Evolutionary conservation across 1,140 invertebrate genomes (phyloP).

Genomic region (Harlomillsia oculata): DNA sequence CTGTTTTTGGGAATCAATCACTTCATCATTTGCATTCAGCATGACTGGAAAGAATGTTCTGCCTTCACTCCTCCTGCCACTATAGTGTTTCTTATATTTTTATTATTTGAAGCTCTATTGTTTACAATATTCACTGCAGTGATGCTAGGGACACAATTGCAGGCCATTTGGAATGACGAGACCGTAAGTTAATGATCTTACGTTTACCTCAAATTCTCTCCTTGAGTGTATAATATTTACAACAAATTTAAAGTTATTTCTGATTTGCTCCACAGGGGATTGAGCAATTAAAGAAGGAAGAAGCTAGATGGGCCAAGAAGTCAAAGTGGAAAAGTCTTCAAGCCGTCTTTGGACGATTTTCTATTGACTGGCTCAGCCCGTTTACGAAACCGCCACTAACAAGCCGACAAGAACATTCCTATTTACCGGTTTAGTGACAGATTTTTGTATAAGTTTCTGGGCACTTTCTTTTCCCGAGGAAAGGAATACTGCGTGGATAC

Average conservation of each 20-base stretch:
- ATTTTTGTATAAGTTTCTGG: too few relatives aligned
- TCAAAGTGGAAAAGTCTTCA: conserved; percentile 88
- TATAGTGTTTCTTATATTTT: conserved; percentile 86
- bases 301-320: conserved; percentile 80
- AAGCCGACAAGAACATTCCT: neutral
- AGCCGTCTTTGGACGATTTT: conserved; percentile 88
- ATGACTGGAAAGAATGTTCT: conserved; percentile 88
- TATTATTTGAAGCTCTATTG: conserved; percentile 90
- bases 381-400: conserved; percentile 64
- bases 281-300: conserved; percentile 87
- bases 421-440: conserved; percentile 24
- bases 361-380: conserved; percentile 85
- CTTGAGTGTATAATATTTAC: neutral
- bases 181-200: conserved; percentile 70
- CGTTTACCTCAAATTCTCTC: neutral
- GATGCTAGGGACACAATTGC: conserved; percentile 94
- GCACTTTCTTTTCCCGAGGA: too few relatives aligned
- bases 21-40: conserved; percentile 83
- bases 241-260: neutral
- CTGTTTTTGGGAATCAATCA: conserved; percentile 84
- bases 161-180: conserved; percentile 97
- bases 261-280: conserved; percentile 58
- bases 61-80: conserved; percentile 88
- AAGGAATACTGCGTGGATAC: too few relatives aligned
- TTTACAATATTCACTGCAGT: conserved; percentile 98